phyloP scores from a whole-genome alignment of 2,113 vertebrate genomes.

The Picathartes gymnocephalus region DNA sequence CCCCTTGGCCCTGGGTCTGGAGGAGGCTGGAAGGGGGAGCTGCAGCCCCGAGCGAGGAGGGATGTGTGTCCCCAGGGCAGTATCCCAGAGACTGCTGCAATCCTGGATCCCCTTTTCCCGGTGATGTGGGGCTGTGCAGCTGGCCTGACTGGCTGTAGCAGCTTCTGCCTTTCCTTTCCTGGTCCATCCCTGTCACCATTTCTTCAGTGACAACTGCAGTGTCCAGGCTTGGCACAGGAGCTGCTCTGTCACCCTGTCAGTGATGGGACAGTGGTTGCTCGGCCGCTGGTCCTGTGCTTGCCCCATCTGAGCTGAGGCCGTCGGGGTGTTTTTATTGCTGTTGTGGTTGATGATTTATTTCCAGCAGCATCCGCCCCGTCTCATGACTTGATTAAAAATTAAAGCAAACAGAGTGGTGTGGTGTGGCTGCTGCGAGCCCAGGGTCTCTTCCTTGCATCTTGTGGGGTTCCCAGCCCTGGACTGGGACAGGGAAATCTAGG shows the following conservation, averaged over 20 bases:
- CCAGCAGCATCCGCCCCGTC: background rate
- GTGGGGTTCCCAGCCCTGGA: background rate
- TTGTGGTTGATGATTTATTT: conserved; percentile 45
- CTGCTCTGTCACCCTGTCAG: background rate
- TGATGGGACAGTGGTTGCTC: background rate
- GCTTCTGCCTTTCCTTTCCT: background rate
- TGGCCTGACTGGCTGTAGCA: background rate
- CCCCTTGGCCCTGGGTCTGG: background rate
- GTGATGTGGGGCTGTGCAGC: rapidly evolving
- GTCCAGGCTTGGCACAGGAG: background rate
- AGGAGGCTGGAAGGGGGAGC: background rate
- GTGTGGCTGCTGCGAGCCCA: background rate
- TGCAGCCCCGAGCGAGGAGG: background rate
- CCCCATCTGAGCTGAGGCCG: background rate
- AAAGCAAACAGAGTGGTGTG: background rate
- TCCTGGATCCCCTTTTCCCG: rapidly evolving
- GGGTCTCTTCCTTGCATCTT: background rate
- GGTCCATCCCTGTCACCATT: background rate
- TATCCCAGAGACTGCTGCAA: background rate
- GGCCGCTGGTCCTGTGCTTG: rapidly evolving
- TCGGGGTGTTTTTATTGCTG: background rate
- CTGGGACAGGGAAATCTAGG: background rate
- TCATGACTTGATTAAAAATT: conserved; percentile 24
- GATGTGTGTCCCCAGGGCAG: background rate
- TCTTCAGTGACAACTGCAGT: background rate